These are phyloP conservation scores for Galeopterus variegatus DNA, from an alignment of 2,113 vertebrate species.

Conservation along the genomic window DNA sequence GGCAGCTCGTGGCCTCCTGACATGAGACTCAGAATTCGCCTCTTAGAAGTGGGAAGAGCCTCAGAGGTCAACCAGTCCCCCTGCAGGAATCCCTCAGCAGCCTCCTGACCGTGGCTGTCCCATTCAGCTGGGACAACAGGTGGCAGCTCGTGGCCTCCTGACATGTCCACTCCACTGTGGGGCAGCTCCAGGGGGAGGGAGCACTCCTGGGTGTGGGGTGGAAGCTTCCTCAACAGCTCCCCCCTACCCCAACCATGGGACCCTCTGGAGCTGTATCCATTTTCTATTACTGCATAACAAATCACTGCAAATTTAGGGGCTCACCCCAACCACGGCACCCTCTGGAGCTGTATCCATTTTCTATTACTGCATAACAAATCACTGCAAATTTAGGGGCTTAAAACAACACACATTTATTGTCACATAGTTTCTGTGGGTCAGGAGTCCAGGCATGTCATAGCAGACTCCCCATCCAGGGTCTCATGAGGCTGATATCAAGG, in stretches of 20 bases:
- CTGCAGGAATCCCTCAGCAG: not conserved
- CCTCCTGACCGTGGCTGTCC: too few species aligned
- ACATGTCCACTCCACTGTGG: fast-evolving
- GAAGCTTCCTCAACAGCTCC: fast-evolving
- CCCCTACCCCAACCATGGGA: fast-evolving
- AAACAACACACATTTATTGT: fast-evolving
- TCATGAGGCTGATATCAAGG: fast-evolving
- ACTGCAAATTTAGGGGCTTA: not conserved
- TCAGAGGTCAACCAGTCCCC: not conserved
- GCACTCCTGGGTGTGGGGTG: fast-evolving
- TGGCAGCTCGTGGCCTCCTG: not conserved
- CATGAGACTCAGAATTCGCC: not conserved
- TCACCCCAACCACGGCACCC: not conserved
- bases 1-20: not conserved
- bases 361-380: not conserved
- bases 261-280: not conserved
- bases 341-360: not conserved
- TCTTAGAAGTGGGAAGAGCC: not conserved
- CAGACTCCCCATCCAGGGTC: not conserved
- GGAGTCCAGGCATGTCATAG: fast-evolving
- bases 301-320: not conserved
- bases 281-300: not conserved
- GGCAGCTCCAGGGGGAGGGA: not conserved
- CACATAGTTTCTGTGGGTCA: not conserved
- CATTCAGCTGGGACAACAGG: too few species aligned